Evolutionary conservation across 2,888 invertebrate species (phyloP).

Genomic region (Himalopsyche kuldschensis): DNA sequence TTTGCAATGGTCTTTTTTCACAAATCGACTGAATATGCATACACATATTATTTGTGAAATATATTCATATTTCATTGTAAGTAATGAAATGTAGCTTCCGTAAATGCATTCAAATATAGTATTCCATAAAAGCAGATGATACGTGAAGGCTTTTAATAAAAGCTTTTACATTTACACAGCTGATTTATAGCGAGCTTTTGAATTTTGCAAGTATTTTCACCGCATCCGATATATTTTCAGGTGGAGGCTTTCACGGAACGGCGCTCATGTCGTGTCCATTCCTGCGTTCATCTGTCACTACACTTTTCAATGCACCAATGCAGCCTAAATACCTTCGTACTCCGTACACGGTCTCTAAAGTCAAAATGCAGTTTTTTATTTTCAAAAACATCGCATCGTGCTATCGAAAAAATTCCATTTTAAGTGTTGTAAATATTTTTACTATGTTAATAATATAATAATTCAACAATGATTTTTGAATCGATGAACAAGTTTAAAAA

Average conservation of each 20-base stretch:
- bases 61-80: too few species aligned
- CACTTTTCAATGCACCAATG: neutral
- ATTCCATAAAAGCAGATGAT: neutral
- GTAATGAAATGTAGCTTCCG: neutral
- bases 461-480: too few species aligned
- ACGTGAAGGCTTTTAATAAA: neutral
- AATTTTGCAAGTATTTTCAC: neutral
- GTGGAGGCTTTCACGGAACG: neutral
- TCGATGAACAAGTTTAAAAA: too few species aligned
- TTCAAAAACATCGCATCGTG: too few species aligned
- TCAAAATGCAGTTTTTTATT: neutral
- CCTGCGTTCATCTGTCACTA: neutral
- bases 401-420: too few species aligned
- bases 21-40: too few species aligned
- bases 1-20: too few species aligned
- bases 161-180: neutral
- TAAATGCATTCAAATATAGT: neutral
- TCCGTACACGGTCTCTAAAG: neutral
- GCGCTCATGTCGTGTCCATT: neutral
- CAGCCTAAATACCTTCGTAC: neutral
- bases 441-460: too few species aligned
- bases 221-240: neutral
- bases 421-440: too few species aligned
- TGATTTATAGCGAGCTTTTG: neutral
- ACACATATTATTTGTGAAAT: too few species aligned